phyloP scores from a whole-genome alignment of 2,113 vertebrate genomes.

The Suricata suricatta region DNA sequence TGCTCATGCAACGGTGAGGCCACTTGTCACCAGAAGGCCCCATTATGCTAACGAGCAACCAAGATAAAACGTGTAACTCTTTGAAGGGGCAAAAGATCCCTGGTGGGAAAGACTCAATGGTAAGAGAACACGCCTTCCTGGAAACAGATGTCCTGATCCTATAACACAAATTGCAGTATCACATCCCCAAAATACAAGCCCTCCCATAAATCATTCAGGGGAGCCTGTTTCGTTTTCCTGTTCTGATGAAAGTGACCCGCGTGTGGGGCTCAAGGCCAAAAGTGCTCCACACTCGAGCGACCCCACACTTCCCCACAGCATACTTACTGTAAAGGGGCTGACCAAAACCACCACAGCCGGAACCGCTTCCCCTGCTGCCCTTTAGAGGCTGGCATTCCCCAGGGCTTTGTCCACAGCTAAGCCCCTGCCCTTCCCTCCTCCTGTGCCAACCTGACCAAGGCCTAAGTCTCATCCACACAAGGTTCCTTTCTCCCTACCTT shows the following conservation, averaged over 20 bases:
- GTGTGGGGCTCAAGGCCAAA: conserved; percentile 63
- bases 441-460: not conserved
- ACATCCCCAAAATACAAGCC: conserved; percentile 80
- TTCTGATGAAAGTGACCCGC: conserved; percentile 79
- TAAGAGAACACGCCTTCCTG: conserved; percentile 68
- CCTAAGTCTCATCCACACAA: not conserved
- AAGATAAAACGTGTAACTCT: conserved; percentile 47
- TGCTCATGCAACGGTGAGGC: not conserved
- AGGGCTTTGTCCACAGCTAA: not conserved
- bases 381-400: conserved; percentile 17
- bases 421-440: not conserved
- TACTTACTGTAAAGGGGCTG: conserved; percentile 77
- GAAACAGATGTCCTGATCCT: conserved; percentile 78
- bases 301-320: conserved; percentile 73
- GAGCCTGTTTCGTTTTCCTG: conserved; percentile 79
- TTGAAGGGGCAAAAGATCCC: conserved; percentile 26
- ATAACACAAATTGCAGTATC: conserved; percentile 71
- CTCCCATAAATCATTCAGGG: conserved; percentile 78
- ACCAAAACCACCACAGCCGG: conserved; percentile 58
- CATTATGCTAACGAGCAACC: conserved; percentile 44
- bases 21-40: conserved; percentile 38
- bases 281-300: conserved; percentile 68
- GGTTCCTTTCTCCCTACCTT: not conserved
- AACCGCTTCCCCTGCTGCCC: not conserved
- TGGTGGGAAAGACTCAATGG: conserved; percentile 4